Evolutionary conservation across 2,797 vertebrate genomes (phyloP), one percentile per base, ranked within the genome.

Genomic region (Tarsius wallacei): DNA sequence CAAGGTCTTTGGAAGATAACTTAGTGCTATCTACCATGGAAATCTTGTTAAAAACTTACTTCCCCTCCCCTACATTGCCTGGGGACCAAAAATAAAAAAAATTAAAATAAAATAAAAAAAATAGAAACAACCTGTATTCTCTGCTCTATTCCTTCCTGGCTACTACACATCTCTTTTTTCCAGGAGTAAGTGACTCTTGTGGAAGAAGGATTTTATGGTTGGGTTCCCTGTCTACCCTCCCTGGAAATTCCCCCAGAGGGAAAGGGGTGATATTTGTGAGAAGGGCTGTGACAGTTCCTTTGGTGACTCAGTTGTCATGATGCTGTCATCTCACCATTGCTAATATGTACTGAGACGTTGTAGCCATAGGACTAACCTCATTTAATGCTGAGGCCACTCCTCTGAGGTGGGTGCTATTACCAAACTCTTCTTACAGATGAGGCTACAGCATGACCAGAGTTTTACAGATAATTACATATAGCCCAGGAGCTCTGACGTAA

Each of bases 1-100:
- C 0, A 2, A 84, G 61, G 73, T 85, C 70, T 96, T 93, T 55
- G 84, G 77, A 82, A 95, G 87, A 64, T 42, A 86, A 47, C 36
- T 89, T 74, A 21, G 77, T 63, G 71, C n/a, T 74, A 17, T 77
- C 36, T 74, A 17, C 66, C n/a, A 8, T 57, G 36, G 63, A 84
- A 94, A 88, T 73, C n/a, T 24, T 86, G 42, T 63, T 70, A 53
- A 76, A 73, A n/a, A 33, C 51, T 42, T 63, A 31, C 36, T 66
- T 81, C 16, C 47, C 47, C 31, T 85, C 16, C 82, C 13, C 42
- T 57, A 9, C 63, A 24, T 53, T 70, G 57, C 64, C 90, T 86
- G 51, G n/a, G 66, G 63, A 42, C 42, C 42, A 42, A 42, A 74
- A 59, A 74, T 21, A 1, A 42, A 84, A 66, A 49, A 47, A 53